A percentile compares a stretch with the other conserved stretches of the same genome.
Evolutionary conservation across 2,113 vertebrate genomes (phyloP).

Genomic region (Bettongia penicillata): DNA sequence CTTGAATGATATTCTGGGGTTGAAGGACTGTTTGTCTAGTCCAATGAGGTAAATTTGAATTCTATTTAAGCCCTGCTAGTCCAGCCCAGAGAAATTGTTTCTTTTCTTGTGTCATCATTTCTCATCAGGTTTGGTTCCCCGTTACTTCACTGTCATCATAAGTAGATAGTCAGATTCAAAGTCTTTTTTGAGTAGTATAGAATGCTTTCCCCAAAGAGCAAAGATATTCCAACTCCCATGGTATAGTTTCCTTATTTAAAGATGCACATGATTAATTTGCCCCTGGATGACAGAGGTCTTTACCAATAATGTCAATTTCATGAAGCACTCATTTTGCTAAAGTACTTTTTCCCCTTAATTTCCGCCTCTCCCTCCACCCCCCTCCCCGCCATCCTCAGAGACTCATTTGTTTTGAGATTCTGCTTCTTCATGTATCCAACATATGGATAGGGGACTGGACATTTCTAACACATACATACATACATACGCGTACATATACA

Average conservation of each 20-base stretch:
- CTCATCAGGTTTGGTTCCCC: slow-evolving; percentile 6
- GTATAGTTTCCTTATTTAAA: slow-evolving; percentile 56
- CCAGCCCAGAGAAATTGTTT: background rate
- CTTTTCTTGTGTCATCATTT: background rate
- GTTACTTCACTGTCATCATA: slow-evolving; percentile 30
- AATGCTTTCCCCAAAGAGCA: slow-evolving; percentile 50
- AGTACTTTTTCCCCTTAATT: background rate
- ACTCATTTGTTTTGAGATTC: background rate
- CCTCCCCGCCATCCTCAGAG: background rate
- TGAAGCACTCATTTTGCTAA: slow-evolving; percentile 16
- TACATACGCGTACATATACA: too few relatives aligned
- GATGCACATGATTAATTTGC: slow-evolving; percentile 53
- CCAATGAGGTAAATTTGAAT: background rate
- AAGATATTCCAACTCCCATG: slow-evolving; percentile 56
- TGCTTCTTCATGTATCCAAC: background rate
- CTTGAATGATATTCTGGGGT: background rate
- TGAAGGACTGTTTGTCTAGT: background rate
- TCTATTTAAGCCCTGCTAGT: background rate
- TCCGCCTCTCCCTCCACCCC: too few relatives aligned
- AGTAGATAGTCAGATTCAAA: slow-evolving; percentile 41
- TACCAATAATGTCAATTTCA: slow-evolving; percentile 54
- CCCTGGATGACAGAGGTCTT: slow-evolving; percentile 48
- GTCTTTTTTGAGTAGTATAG: background rate
- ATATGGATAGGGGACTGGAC: background rate
- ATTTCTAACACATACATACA: background rate